Conservation (phyloP, 1,140 invertebrate species). For the Zophobas atratus region DNA sequence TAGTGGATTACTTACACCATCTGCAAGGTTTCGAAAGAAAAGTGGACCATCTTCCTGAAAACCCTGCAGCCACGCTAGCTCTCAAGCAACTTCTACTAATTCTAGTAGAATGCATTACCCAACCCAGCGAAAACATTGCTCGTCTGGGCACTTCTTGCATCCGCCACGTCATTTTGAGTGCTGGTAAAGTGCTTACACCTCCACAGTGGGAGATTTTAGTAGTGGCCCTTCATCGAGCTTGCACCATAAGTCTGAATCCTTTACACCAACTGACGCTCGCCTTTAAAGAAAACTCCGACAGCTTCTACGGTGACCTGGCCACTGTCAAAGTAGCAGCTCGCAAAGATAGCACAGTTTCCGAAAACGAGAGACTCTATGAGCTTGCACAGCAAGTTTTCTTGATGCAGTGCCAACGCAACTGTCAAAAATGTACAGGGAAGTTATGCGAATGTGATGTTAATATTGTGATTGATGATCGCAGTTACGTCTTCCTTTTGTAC, state of each 20-base stretch:
- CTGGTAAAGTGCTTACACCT: conserved; percentile 83
- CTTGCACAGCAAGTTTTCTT: conserved; percentile 87
- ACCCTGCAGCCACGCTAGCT: conserved; percentile 81
- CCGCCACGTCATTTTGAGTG: conserved; percentile 88
- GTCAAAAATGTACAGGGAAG: conserved; percentile 62
- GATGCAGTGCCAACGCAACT: conserved; percentile 71
- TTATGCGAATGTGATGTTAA: conserved; percentile 60
- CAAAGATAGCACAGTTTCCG: conserved; percentile 85
- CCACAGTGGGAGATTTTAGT: conserved; percentile 90
- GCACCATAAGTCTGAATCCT: conserved; percentile 86
- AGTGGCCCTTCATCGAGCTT: conserved; percentile 84
- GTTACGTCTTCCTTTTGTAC: conserved; percentile 92
- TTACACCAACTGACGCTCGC: conserved; percentile 89
- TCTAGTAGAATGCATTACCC: conserved; percentile 91
- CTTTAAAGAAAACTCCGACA: conserved; percentile 91
- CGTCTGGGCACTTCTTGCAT: conserved; percentile 94
- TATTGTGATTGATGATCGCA: conserved; percentile 80
- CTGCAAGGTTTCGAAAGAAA: conserved; percentile 68
- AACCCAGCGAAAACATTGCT: conserved; percentile 89
- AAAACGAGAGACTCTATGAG: conserved; percentile 86
- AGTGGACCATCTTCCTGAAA: conserved; percentile 66
- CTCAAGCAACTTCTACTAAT: conserved; percentile 90
- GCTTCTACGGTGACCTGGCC: conserved; percentile 93
- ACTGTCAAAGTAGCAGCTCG: conserved; percentile 94
- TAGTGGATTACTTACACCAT: conserved; percentile 85